Conservation (phyloP, 2,888 invertebrate species). For the Drosophila pseudotakahashii region DNA sequence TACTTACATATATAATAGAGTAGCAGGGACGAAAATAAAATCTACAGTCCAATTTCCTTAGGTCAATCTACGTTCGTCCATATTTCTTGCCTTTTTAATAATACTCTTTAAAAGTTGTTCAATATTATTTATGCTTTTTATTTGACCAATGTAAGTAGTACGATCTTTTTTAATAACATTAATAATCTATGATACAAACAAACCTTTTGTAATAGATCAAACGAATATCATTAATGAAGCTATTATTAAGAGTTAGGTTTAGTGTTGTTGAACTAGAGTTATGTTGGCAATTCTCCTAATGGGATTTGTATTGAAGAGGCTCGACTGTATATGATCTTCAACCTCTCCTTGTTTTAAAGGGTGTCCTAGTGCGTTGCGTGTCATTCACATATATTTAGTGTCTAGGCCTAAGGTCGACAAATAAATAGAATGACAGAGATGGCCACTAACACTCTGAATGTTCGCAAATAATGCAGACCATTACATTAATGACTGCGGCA, state of each 20-base stretch:
- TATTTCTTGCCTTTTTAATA: neutral
- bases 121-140: too few relatives aligned
- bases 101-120: too few relatives aligned
- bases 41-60: slow-evolving; percentile 6
- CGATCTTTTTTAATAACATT: too few relatives aligned
- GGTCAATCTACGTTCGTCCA: neutral
- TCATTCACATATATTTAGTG: slow-evolving; percentile 35
- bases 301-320: neutral
- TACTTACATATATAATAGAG: neutral
- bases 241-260: too few relatives aligned
- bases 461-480: slow-evolving; percentile 67
- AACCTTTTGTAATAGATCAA: too few relatives aligned
- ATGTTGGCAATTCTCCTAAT: neutral
- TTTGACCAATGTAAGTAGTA: too few relatives aligned
- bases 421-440: slow-evolving; percentile 14
- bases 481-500: slow-evolving; percentile 72
- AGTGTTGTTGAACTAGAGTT: too few relatives aligned
- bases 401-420: slow-evolving; percentile 3
- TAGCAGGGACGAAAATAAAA: slow-evolving; percentile 29
- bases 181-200: too few relatives aligned
- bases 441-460: slow-evolving; percentile 47
- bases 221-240: too few relatives aligned
- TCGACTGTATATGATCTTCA: slow-evolving; percentile 15
- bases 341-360: slow-evolving; percentile 1
- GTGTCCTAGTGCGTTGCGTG: slow-evolving; percentile 45